These are phyloP conservation scores for Volucella inanis DNA, from an alignment of 2,888 invertebrate species.

Conservation along the genomic window DNA sequence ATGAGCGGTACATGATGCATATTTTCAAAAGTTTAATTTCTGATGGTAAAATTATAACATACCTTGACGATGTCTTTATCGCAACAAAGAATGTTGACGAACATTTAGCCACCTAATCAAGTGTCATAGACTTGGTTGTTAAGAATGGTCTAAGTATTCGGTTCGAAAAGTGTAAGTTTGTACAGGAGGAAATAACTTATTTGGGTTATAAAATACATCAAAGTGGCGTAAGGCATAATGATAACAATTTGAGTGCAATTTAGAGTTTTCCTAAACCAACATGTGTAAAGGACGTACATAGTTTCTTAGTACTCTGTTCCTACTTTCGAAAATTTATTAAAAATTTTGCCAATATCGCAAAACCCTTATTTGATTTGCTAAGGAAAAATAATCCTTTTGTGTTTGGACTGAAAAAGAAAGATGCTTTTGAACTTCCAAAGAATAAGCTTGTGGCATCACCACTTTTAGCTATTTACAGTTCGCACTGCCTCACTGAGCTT, in stretches of 20 bases:
- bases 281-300: too few species aligned
- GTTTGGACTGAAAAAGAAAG: slow-evolving; percentile 12
- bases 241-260: background rate
- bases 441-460: slow-evolving; percentile 55
- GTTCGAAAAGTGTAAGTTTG: background rate
- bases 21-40: slow-evolving; percentile 63
- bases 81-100: slow-evolving; percentile 30
- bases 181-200: slow-evolving; percentile 5
- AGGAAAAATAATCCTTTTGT: too few species aligned
- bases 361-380: slow-evolving; percentile 3
- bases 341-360: too few species aligned
- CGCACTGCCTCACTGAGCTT: slow-evolving; percentile 76
- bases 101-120: slow-evolving; percentile 2
- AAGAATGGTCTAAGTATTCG: background rate
- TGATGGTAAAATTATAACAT: slow-evolving; percentile 62
- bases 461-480: slow-evolving; percentile 77
- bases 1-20: slow-evolving; percentile 67
- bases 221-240: slow-evolving; percentile 3
- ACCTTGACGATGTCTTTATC: slow-evolving; percentile 74
- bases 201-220: slow-evolving; percentile 6
- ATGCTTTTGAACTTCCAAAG: slow-evolving; percentile 50
- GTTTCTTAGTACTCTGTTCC: too few species aligned
- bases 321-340: too few species aligned
- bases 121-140: background rate
- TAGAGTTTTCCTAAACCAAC: background rate